Percentiles rank a stretch among this genome's conserved stretches.
These are phyloP conservation scores for Dicyrtoma fusca DNA, from an alignment of 2,888 invertebrate species.

Conservation along the genomic window DNA sequence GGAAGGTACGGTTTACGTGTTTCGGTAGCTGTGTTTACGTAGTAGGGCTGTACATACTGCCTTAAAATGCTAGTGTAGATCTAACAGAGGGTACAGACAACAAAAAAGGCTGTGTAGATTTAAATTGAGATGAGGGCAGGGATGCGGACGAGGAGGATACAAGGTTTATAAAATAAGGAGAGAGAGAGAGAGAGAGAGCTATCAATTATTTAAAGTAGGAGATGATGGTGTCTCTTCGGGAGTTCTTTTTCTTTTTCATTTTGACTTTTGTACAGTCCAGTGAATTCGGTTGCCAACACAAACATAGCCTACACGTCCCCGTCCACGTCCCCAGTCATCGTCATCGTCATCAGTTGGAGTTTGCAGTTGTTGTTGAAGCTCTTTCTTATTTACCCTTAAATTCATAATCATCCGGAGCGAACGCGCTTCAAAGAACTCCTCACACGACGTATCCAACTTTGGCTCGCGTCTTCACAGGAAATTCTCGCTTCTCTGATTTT, in stretches of 20 bases:
- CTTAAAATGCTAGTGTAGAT: no score
- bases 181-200: constrained; percentile 24
- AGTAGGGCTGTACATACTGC: no score
- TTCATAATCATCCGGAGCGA: constrained; percentile 45
- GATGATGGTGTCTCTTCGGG: constrained; percentile 34
- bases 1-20: no score
- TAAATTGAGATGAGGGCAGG: not conserved
- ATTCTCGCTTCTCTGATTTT: constrained; percentile 23
- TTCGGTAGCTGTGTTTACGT: no score
- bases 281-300: constrained; percentile 26
- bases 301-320: not conserved
- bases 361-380: not conserved
- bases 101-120: no score
- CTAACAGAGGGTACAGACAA: no score
- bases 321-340: not conserved
- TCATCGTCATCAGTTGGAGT: not conserved
- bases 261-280: constrained; percentile 15
- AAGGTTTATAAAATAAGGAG: constrained; percentile 23
- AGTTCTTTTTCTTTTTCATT: constrained; percentile 23
- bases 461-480: constrained; percentile 42
- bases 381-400: constrained; percentile 30
- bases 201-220: constrained; percentile 41
- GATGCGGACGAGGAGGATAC: constrained; percentile 14
- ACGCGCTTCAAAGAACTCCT: constrained; percentile 39
- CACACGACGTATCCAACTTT: constrained; percentile 31